Evolutionary conservation across 2,888 invertebrate genomes (phyloP).

Genomic region (Cylloceria caligata): DNA sequence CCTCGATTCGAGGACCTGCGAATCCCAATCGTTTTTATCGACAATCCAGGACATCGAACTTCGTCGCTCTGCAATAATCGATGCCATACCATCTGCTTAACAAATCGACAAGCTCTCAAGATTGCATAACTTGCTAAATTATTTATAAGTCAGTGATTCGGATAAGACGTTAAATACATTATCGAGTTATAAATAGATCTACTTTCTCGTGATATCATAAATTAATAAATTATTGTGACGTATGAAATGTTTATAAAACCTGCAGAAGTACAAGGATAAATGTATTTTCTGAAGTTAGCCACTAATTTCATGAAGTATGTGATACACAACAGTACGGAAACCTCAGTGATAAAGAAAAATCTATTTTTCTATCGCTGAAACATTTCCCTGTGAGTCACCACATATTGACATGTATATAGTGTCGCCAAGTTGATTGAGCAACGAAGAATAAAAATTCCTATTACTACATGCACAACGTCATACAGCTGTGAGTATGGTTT

Average conservation of each 20-base stretch:
- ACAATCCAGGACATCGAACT: constrained; percentile 34
- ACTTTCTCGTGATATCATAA: constrained; percentile 39
- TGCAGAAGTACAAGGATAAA: constrained; percentile 34
- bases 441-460: constrained; percentile 5
- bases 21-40: constrained; percentile 35
- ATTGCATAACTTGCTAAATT: constrained; percentile 37
- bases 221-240: constrained; percentile 54
- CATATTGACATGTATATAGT: neutral
- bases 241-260: constrained; percentile 19
- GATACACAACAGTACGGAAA: constrained; percentile 12
- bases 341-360: constrained; percentile 39
- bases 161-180: neutral
- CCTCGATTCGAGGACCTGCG: constrained; percentile 20
- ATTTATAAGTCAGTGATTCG: neutral
- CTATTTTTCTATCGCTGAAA: constrained; percentile 46
- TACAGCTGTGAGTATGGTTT: neutral
- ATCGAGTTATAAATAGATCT: constrained; percentile 54
- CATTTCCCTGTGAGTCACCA: constrained; percentile 48
- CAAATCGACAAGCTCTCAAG: constrained; percentile 1
- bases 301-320: constrained; percentile 41
- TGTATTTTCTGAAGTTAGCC: constrained; percentile 49
- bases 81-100: neutral
- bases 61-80: constrained; percentile 12
- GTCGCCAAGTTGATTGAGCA: neutral
- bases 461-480: neutral